A percentile compares a stretch with the other conserved stretches of the same genome.
phyloP scores from a whole-genome alignment of 2,113 vertebrate genomes.

The Lophius piscatorius region DNA sequence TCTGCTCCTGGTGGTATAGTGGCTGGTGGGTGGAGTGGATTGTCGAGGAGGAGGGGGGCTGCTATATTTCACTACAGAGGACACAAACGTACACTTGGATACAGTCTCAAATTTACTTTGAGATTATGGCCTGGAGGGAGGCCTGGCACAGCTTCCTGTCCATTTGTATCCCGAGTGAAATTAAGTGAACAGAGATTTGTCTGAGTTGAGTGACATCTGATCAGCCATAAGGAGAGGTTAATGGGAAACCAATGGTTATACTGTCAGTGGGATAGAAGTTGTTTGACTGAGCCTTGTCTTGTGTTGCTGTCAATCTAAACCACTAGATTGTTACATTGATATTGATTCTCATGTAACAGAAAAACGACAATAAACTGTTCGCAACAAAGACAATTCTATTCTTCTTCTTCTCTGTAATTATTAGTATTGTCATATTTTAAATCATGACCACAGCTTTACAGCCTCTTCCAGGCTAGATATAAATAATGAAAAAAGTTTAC shows the following conservation, averaged over 20 bases:
- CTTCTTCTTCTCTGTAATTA: too few relatives aligned
- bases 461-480: not conserved
- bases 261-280: too few relatives aligned
- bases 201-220: slow-evolving; percentile 34
- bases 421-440: not conserved
- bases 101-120: slow-evolving; percentile 38
- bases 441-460: not conserved
- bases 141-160: slow-evolving; percentile 19
- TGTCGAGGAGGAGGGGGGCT: not conserved
- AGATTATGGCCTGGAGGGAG: slow-evolving; percentile 36
- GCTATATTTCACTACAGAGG: slow-evolving; percentile 30
- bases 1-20: slow-evolving; percentile 51
- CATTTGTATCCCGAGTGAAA: slow-evolving; percentile 21
- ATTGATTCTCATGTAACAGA: not conserved
- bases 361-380: too few relatives aligned
- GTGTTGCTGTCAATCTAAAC: not conserved
- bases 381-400: too few relatives aligned
- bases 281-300: not conserved
- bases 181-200: slow-evolving; percentile 15
- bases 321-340: slow-evolving; percentile 2
- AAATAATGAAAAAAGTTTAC: not conserved
- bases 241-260: slow-evolving; percentile 2
- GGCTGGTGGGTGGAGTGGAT: slow-evolving; percentile 22
- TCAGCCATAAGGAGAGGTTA: slow-evolving; percentile 24
- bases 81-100: slow-evolving; percentile 48